Percentiles rank a stretch among this genome's conserved stretches.
phyloP scores from a whole-genome alignment of 2,797 vertebrate genomes.

The Toxotes lorentzi region DNA sequence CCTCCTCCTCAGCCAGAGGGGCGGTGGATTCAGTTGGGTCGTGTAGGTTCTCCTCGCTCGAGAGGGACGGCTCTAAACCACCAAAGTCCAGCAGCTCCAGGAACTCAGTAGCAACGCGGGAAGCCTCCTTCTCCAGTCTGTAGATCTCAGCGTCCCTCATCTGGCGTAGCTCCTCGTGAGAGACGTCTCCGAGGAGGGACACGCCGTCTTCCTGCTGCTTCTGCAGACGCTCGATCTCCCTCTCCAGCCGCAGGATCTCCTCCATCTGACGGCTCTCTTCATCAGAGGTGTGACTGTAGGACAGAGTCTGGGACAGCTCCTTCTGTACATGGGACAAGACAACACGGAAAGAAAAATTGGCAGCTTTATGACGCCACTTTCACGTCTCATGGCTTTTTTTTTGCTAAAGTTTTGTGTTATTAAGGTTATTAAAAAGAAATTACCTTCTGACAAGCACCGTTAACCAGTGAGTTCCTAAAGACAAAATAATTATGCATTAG shows the following conservation, averaged over 20 bases:
- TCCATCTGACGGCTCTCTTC: slow-evolving; percentile 94
- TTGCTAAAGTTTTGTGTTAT: not conserved
- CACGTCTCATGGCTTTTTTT: not conserved
- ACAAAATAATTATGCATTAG: not conserved
- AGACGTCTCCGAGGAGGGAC: slow-evolving; percentile 84
- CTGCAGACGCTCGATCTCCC: slow-evolving; percentile 93
- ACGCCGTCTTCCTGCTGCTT: slow-evolving; percentile 90
- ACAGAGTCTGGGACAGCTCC: slow-evolving; percentile 74
- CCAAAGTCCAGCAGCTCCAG: slow-evolving; percentile 93
- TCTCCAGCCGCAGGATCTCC: slow-evolving; percentile 92
- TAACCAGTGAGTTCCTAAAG: slow-evolving; percentile 74
- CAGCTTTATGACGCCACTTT: not conserved
- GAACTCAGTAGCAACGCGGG: slow-evolving; percentile 92
- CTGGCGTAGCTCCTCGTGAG: slow-evolving; percentile 87
- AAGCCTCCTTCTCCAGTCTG: slow-evolving; percentile 92
- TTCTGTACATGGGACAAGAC: slow-evolving; percentile 68
- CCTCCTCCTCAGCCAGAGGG: slow-evolving; percentile 89
- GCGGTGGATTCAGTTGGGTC: slow-evolving; percentile 86
- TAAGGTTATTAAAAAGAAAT: slow-evolving; percentile 11
- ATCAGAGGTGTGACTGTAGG: slow-evolving; percentile 83
- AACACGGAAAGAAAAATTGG: not conserved
- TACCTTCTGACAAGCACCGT: slow-evolving; percentile 80
- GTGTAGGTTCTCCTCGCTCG: slow-evolving; percentile 89
- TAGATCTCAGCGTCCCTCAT: slow-evolving; percentile 91
- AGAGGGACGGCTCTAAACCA: slow-evolving; percentile 87